Conservation (phyloP, 2,888 invertebrate genomes). For the Drosophila peninsularis region DNA sequence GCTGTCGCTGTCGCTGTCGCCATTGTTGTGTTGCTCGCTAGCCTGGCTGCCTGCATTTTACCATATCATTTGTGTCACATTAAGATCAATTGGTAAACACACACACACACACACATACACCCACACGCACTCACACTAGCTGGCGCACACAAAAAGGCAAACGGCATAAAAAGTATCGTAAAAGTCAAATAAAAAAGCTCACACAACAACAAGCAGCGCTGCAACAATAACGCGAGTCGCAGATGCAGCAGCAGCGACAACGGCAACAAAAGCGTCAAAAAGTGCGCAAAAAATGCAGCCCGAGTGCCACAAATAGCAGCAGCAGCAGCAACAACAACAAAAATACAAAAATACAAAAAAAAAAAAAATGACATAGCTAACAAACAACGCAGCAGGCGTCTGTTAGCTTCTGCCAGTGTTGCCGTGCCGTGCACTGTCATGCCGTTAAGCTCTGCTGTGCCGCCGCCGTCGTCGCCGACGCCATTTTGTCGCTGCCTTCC, state of each 20-base stretch:
- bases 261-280: constrained; percentile 72
- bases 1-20: constrained; percentile 38
- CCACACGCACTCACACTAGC: constrained; percentile 8
- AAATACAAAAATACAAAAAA: constrained; percentile 10
- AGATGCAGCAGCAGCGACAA: constrained; percentile 38
- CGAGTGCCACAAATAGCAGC: constrained; percentile 60
- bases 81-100: constrained; percentile 83
- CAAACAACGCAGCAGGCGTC: constrained; percentile 62
- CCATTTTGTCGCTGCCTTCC: constrained; percentile 67
- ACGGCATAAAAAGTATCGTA: constrained; percentile 74
- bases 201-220: constrained; percentile 47
- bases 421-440: constrained; percentile 64
- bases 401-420: constrained; percentile 53
- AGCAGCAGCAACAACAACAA: constrained; percentile 1
- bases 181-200: constrained; percentile 71
- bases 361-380: constrained; percentile 18
- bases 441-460: constrained; percentile 35
- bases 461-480: constrained; percentile 63
- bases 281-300: constrained; percentile 68
- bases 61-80: constrained; percentile 84
- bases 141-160: constrained; percentile 66
- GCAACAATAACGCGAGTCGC: constrained; percentile 46
- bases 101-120: constrained; percentile 37
- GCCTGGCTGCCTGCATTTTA: constrained; percentile 70
- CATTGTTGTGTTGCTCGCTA: constrained; percentile 65